Base-by-base conservation (phyloP, 2,888 invertebrate genomes). In the Dromius quadrimaculatus region DNA sequence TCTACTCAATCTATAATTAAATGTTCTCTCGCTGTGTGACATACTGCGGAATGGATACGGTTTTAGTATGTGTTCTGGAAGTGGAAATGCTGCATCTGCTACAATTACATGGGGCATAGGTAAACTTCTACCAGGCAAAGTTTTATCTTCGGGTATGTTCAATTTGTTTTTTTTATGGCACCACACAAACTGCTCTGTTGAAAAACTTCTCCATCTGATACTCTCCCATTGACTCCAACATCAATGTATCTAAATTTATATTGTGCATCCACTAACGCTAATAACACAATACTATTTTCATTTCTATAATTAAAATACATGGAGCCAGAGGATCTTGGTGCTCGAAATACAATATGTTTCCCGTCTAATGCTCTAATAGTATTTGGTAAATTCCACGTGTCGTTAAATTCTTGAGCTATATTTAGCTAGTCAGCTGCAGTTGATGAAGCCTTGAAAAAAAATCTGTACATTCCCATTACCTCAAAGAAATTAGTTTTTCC, bases 1-100 rank as follows among this genome's bases (percentile, higher is more conserved):
- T n/a, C n/a, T n/a, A n/a, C n/a, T n/a, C n/a, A n/a, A n/a, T n/a
- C n/a, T n/a, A n/a, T n/a, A 68, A 65, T 74, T 74, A 32, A 72
- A 73, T 20, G 72, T 66, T 70, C 71, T 22, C 20, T 73, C 28
- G 57, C 66, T 34, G 13, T 22, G 50, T 2, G 71, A 15, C 32
- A 63, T 38, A 19, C 66, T 73, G 23, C 66, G 22, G 45, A 19
- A 38, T 61, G 76, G 72, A 72, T 73, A 77, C 15, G 78, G 77
- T 72, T 78, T 78, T 65, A 76, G 50, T 62, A 77, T 72, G 57
- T 74, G 64, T n/a, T 59, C 54, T 54, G 71, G 72, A 22, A 78
- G 36, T 8, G 76, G 72, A 74, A 78, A 79, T 17, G 76, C 77
- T 47, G 75, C 75, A 74, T 78, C 78, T 3, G 75, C 76, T 20